Evolutionary conservation across 2,797 vertebrate species (phyloP), one percentile per base, ranked within the genome.

Genomic region (Phalloptychus januarius): DNA sequence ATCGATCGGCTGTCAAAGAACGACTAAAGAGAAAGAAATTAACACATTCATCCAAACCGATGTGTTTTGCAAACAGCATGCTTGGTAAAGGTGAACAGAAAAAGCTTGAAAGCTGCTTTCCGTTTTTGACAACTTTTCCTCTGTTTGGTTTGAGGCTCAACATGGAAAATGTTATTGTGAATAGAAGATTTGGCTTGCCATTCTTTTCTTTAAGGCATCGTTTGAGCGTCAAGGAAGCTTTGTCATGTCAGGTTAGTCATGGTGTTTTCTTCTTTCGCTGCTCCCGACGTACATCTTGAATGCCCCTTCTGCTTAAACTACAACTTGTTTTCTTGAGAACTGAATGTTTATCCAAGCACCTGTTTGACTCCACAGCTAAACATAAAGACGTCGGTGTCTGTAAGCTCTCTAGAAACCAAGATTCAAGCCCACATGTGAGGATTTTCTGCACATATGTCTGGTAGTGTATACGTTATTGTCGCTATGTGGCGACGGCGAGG

Each of bases 1-100:
- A 91, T 92, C 23, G 86, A 94, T 91, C 82, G 16, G 75, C 84
- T 76, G 76, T 85, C 86, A 88, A 83, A 86, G 78, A 86, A 75
- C 81, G 89, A 87, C 84, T 83, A 79, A 83, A 36, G 78, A 75
- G 63, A n/a, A 58, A 71, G 74, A 76, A 83, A 79, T 31, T 83
- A 74, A 86, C 58, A 44, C 40, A 63, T 71, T 69, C 46, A 44
- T 85, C 71, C 33, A 42, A 86, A 74, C 45, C 67, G 31, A 52
- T 38, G 28, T 36, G 33, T 23, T 38, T 33, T 0, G 36, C 46
- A 71, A 79, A 80, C 52, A 31, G 48, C 42, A 38, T 38, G 1
- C 31, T 65, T 3, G 23, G 40, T 16, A 23, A 69, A 69, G 52
- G 8, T 3, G n/a, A 46, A 23, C 15, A 7, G 12, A 2, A 7